Evolutionary conservation across 2,113 vertebrate genomes (phyloP), one percentile per base, ranked within the genome.

Genomic region (Rhombomys opimus): DNA sequence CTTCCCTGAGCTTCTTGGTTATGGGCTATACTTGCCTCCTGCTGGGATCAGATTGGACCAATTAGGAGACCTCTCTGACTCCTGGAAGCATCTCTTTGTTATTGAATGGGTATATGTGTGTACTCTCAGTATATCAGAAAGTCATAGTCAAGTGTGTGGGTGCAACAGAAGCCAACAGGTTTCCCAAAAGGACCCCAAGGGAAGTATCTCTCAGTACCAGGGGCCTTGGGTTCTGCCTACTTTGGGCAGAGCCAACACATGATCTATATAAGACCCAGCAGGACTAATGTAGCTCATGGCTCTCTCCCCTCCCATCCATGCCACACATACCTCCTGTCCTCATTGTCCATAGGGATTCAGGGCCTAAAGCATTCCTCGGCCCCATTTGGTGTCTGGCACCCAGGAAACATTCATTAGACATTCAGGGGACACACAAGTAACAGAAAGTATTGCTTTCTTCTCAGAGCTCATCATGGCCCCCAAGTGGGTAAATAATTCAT

Each of bases 401-500:
- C 15, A 76, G 50, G n/a, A 72, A 35, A 87, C 22, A 15, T 52
- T 87, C 11, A 23, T 52, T 76, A 76, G 75, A 52, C 65, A 67
- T 76, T 90, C 78, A 52, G 14, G 25, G 4, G 17, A 32, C n/a
- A 68, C 25, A 41, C 3, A 4, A 61, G 91, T 54, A 94, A 81
- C 38, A 78, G 92, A 85, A 77, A 87, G 50, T 77, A 75, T 59
- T 18, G 7, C 57, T 87, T 96, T 89, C 27, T 91, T 95, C 52
- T 96, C 52, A 41, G 52, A 82, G 11, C n/a, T 61, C n/a, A 82
- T 25, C 2, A 12, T 68, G 50, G 35, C 88, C 18, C 23, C 32
- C 27, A 84, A 61, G 77, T 67, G 25, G 14, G 20, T 75, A 93
- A 89, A 94, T 63, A 72, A 95, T 89, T 88, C 63, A 38, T 13